A percentile compares a stretch with the other conserved stretches of the same genome.
phyloP scores from a whole-genome alignment of 2,113 vertebrate species.

The Archilochus colubris region DNA sequence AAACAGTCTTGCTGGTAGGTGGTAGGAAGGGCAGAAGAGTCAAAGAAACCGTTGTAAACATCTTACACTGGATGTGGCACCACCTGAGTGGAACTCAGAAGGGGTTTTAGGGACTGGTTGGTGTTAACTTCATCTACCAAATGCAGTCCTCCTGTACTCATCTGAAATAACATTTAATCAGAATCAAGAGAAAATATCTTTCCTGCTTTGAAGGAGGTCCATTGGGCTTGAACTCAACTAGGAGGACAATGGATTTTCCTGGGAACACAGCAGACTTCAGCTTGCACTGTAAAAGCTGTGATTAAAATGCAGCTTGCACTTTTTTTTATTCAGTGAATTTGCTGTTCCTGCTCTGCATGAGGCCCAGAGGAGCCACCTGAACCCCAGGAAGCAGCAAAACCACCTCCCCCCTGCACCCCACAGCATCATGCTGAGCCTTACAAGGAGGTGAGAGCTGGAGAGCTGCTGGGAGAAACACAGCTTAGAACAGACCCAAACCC shows the following conservation, averaged over 20 bases:
- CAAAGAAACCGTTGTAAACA: background rate
- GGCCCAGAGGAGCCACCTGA: background rate
- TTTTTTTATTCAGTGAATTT: background rate
- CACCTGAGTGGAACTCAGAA: accelerated
- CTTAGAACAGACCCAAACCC: background rate
- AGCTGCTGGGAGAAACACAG: background rate
- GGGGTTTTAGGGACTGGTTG: background rate
- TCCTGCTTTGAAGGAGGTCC: background rate
- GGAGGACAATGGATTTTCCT: background rate
- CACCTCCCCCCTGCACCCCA: background rate
- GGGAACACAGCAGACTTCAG: background rate
- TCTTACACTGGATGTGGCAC: background rate
- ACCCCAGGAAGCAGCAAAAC: background rate
- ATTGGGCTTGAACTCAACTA: background rate
- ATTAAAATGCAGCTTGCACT: background rate
- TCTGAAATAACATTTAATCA: background rate
- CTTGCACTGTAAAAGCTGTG: background rate
- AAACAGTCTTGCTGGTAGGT: background rate
- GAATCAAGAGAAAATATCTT: background rate
- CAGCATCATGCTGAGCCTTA: background rate
- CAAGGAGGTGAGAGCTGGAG: background rate
- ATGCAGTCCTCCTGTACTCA: background rate
- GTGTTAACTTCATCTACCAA: background rate
- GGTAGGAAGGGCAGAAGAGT: background rate
- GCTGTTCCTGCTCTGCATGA: background rate